Percentiles rank a stretch among this genome's conserved stretches.
phyloP scores from a whole-genome alignment of 1,140 invertebrate species.

The Conopomorpha cramerella region DNA sequence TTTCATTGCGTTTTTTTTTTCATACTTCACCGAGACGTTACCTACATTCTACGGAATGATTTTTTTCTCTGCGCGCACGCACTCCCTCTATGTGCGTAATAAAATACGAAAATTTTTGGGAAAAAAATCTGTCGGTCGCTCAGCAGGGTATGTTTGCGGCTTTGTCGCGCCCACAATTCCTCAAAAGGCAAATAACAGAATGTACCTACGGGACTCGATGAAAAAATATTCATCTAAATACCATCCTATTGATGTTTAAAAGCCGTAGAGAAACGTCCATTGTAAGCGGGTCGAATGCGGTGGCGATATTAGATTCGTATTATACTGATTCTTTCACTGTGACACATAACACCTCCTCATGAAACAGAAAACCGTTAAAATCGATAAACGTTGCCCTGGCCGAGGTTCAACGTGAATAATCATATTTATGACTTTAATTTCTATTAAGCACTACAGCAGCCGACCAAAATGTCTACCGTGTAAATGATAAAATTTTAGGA shows the following conservation, averaged over 20 bases:
- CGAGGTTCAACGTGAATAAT: neutral
- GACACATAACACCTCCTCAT: slow-evolving; percentile 4
- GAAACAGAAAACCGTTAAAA: slow-evolving; percentile 18
- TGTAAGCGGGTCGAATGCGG: slow-evolving; percentile 40
- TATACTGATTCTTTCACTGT: slow-evolving; percentile 14
- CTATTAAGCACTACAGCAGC: too few relatives aligned
- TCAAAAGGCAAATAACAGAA: slow-evolving; percentile 59
- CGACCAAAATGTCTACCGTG: too few relatives aligned
- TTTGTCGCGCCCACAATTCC: slow-evolving; percentile 53
- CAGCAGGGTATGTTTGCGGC: slow-evolving; percentile 54
- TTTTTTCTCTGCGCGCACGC: slow-evolving; percentile 26
- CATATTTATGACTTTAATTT: too few relatives aligned
- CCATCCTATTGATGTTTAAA: slow-evolving; percentile 53
- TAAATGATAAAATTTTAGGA: too few relatives aligned
- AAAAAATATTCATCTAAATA: slow-evolving; percentile 57
- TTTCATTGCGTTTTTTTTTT: slow-evolving; percentile 46
- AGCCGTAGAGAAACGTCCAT: slow-evolving; percentile 44
- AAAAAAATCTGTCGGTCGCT: slow-evolving; percentile 46
- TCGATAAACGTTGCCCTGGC: slow-evolving; percentile 2
- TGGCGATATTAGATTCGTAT: slow-evolving; percentile 55
- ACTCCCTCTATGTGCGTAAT: slow-evolving; percentile 45
- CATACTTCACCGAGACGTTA: slow-evolving; percentile 9
- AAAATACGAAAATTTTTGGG: slow-evolving; percentile 49
- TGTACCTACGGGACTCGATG: slow-evolving; percentile 20
- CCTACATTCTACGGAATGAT: slow-evolving; percentile 14